These are phyloP conservation scores for Lanistes nyassanus DNA, from an alignment of 1,140 invertebrate genomes.

Conservation along the genomic window DNA sequence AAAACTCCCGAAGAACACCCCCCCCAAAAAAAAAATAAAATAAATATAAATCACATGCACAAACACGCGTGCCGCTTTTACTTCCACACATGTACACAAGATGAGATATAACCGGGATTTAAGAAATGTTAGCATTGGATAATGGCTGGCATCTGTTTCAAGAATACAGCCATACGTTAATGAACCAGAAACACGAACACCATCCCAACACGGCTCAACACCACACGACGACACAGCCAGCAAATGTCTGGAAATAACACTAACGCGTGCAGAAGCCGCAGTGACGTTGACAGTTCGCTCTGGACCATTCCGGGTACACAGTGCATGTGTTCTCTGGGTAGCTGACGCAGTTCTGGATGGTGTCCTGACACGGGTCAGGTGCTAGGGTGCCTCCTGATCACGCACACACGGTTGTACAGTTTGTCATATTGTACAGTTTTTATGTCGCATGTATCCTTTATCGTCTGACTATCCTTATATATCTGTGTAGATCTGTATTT, in stretches of 20 bases:
- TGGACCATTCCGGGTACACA: conserved; percentile 44
- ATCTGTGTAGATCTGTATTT: no score
- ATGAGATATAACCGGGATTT: background rate
- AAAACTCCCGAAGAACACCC: no score
- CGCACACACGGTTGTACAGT: background rate
- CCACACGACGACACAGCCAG: background rate
- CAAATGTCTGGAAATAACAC: conserved; percentile 14
- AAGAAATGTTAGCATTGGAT: background rate
- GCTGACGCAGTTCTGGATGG: conserved; percentile 36
- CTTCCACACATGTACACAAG: no score
- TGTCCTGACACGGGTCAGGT: conserved; percentile 45
- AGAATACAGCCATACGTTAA: background rate
- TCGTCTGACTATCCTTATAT: no score
- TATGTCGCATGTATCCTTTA: no score
- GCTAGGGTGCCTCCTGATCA: conserved; percentile 27
- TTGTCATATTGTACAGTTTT: background rate
- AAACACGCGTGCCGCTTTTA: no score
- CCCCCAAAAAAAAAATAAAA: no score
- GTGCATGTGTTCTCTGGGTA: conserved; percentile 47
- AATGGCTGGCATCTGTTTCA: background rate
- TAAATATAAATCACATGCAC: no score
- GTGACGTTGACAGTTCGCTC: conserved; percentile 47
- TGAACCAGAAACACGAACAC: background rate
- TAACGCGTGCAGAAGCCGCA: conserved; percentile 49
- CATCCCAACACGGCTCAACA: background rate